Conservation (phyloP, 2,888 invertebrate genomes). For the Diaprepes abbreviatus region DNA sequence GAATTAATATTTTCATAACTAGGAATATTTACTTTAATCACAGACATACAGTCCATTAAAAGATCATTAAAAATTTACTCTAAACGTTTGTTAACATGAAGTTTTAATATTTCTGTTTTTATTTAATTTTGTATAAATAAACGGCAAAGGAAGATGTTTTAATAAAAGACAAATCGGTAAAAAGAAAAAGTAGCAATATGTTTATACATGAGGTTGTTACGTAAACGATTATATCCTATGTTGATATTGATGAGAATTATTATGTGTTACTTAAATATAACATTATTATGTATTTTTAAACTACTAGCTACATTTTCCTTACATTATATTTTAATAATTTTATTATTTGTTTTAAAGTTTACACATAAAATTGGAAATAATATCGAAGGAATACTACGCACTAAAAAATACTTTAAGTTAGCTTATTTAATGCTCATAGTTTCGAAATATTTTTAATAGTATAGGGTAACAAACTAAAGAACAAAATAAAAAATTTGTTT, state of each 20-base stretch:
- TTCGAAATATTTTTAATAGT: too few relatives aligned
- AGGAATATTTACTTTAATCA: conserved; percentile 52
- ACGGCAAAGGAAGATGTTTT: conserved; percentile 55
- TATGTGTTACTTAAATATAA: conserved; percentile 56
- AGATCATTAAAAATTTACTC: conserved; percentile 49
- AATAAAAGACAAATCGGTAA: conserved; percentile 56
- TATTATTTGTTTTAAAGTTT: too few relatives aligned
- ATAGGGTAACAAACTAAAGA: too few relatives aligned
- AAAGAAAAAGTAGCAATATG: conserved; percentile 44
- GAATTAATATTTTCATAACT: conserved; percentile 59
- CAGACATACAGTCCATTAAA: conserved; percentile 52
- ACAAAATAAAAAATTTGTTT: too few relatives aligned
- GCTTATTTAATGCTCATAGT: too few relatives aligned
- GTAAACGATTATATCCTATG: conserved; percentile 58
- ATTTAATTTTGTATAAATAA: conserved; percentile 58
- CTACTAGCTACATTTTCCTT: conserved; percentile 2
- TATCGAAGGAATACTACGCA: too few relatives aligned
- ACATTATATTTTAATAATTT: not conserved
- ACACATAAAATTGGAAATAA: too few relatives aligned
- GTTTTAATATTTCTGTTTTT: conserved; percentile 57
- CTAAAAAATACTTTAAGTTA: too few relatives aligned
- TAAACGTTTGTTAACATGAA: conserved; percentile 37
- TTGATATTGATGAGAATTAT: conserved; percentile 56
- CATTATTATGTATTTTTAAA: conserved; percentile 29
- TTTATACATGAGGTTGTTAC: conserved; percentile 51